Conservation (phyloP, 2,113 vertebrate species). For the Dinomys branickii region DNA sequence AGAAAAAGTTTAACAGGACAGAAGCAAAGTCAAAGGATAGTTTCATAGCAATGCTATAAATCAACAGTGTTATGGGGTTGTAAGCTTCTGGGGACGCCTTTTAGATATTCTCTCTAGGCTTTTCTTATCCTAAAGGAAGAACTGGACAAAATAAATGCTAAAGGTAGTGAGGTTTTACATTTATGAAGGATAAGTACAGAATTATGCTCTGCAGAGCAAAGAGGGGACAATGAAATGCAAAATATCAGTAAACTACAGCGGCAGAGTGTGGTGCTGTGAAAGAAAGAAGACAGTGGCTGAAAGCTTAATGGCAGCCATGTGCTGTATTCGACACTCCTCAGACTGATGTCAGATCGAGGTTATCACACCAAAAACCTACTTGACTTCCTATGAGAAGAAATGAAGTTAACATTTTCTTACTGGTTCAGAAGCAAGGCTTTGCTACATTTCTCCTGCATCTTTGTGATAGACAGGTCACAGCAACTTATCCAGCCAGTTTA, state of each 20-base stretch:
- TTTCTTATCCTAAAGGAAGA: neutral
- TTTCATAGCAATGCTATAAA: neutral
- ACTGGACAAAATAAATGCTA: neutral
- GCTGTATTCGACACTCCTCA: neutral
- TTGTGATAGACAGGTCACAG: neutral
- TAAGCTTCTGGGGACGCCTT: neutral
- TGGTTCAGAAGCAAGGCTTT: neutral
- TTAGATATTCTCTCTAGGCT: neutral
- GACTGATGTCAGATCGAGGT: neutral
- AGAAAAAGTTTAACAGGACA: neutral
- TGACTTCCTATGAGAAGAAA: neutral
- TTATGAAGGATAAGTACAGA: neutral
- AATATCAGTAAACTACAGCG: neutral
- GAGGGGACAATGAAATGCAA: neutral
- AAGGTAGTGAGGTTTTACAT: neutral
- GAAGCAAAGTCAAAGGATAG: neutral
- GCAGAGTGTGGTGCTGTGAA: neutral
- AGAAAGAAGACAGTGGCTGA: neutral
- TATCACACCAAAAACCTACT: neutral
- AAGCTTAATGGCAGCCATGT: neutral
- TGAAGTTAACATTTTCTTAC: neutral
- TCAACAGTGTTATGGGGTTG: neutral
- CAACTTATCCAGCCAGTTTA: neutral
- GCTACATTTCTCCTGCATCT: neutral
- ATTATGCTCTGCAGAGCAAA: neutral